Evolutionary conservation across 2,888 invertebrate genomes (phyloP), one percentile per base, ranked within the genome.

Genomic region (Amblyjoppa proteus): DNA sequence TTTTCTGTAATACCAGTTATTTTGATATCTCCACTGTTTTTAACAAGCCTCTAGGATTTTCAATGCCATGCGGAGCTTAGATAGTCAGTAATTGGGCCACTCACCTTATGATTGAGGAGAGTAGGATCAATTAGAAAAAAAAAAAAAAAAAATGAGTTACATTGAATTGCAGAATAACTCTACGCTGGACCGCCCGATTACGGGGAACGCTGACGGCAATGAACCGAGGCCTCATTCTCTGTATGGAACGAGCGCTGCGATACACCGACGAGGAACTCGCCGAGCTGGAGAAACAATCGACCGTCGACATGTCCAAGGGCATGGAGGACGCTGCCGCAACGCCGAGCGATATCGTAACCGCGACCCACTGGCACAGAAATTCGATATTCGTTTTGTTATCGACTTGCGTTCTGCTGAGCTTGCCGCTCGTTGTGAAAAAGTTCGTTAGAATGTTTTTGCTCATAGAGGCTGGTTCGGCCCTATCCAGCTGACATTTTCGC

Each of bases 401-500:
- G 25, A 75, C 79, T 41, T 61, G 66, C 16, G 34, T 85, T 51
- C 76, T 85, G 20, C 58, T 80, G 3, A 82, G 75, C 38, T 80
- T 79, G 34, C 76, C 83, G 51, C 56, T 61, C 56, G 31, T 83
- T n/a, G 41, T 71, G 2, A 80, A 83, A 51, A 75, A 83, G n/a
- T 34, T 83, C 9, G 69, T 49, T 7, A 76, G 64, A 20, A 83
- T 53, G 31, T 45, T 71, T 28, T 61, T 81, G 28, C 68, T 34
- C n/a, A 66, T 71, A 6, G 83, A 73, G 28, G 20, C n/a, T n/a
- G 70, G 64, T 13, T 16, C 75, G 51, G 68, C 53, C 16, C 5
- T 81, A 25, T 11, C 56, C 13, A 51, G 66, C 25, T 76, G 49
- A 71, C 6, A 28, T 38, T 58, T 38, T 49, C 3, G 28, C 4